Conservation (phyloP, 2,113 vertebrate species). For the Hyperopisus bebe region DNA sequence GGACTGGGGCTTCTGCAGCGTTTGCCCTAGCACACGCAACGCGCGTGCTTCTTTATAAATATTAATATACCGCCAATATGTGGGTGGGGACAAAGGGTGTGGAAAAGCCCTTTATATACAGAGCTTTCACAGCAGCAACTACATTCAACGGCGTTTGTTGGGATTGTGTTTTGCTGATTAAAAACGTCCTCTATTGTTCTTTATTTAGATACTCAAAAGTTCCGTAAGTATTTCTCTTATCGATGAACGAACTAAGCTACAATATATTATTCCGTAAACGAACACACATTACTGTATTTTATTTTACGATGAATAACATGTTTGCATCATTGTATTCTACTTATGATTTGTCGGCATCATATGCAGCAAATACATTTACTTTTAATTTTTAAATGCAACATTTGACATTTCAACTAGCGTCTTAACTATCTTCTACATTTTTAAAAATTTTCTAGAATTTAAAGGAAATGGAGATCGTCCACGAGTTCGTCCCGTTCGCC, state of each 20-base stretch:
- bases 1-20: not conserved
- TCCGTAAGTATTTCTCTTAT: not conserved
- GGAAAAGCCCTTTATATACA: not conserved
- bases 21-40: not conserved
- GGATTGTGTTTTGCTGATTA: not conserved
- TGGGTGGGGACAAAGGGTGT: not conserved
- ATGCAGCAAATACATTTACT: not conserved
- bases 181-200: not conserved
- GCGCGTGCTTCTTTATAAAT: not conserved
- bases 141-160: not conserved
- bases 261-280: not conserved
- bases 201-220: not conserved
- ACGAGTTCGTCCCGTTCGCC: slow-evolving; percentile 77
- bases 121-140: not conserved
- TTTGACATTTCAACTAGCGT: not conserved
- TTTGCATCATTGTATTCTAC: not conserved
- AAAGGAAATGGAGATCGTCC: slow-evolving; percentile 66
- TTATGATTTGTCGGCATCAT: not conserved
- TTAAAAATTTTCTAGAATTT: not conserved
- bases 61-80: not conserved
- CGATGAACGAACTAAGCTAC: not conserved
- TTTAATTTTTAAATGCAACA: not conserved
- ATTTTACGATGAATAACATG: not conserved
- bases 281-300: not conserved
- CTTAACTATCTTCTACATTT: not conserved